A percentile compares a stretch with the other conserved stretches of the same genome.
Conservation (phyloP, 1,140 invertebrate species). For the Eupeodes corollae region DNA sequence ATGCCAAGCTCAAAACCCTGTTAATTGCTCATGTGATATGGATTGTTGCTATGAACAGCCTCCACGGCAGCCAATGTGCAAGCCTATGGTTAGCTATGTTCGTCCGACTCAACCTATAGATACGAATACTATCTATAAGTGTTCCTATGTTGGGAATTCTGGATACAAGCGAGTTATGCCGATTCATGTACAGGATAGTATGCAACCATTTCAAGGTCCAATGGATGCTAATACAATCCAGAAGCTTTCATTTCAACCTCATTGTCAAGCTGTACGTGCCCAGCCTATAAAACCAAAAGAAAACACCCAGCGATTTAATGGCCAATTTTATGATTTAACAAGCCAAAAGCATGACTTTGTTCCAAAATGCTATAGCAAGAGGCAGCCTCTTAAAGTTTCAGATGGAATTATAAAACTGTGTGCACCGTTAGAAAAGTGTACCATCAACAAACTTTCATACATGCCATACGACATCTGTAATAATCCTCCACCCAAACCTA, state of each 20-base stretch:
- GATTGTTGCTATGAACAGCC: conserved; percentile 49
- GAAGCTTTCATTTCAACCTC: conserved; percentile 44
- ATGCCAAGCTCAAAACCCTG: conserved; percentile 7
- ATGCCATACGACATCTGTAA: conserved; percentile 38
- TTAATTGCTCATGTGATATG: conserved; percentile 2
- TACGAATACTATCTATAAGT: conserved; percentile 45
- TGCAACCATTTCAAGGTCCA: conserved; percentile 31
- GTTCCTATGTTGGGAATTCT: conserved; percentile 42
- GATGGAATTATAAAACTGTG: conserved; percentile 41
- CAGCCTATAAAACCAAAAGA: conserved; percentile 26
- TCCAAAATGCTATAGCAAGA: conserved; percentile 45
- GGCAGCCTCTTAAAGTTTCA: conserved; percentile 41
- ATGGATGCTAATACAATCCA: conserved; percentile 42
- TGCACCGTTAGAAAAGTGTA: conserved; percentile 42
- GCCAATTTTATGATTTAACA: conserved; percentile 57
- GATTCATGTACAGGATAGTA: conserved; percentile 28
- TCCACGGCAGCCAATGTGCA: conserved; percentile 41
- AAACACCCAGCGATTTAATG: conserved; percentile 39
- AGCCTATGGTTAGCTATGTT: conserved; percentile 41
- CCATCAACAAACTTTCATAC: conserved; percentile 42
- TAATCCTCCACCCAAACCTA: conserved; percentile 33
- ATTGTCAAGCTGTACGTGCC: conserved; percentile 35
- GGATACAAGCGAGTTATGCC: conserved; percentile 20
- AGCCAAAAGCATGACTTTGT: conserved; percentile 63
- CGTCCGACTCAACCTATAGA: conserved; percentile 42